A percentile compares a stretch with the other conserved stretches of the same genome.
phyloP scores from a whole-genome alignment of 2,888 invertebrate species.

The Anthoptus insignis region DNA sequence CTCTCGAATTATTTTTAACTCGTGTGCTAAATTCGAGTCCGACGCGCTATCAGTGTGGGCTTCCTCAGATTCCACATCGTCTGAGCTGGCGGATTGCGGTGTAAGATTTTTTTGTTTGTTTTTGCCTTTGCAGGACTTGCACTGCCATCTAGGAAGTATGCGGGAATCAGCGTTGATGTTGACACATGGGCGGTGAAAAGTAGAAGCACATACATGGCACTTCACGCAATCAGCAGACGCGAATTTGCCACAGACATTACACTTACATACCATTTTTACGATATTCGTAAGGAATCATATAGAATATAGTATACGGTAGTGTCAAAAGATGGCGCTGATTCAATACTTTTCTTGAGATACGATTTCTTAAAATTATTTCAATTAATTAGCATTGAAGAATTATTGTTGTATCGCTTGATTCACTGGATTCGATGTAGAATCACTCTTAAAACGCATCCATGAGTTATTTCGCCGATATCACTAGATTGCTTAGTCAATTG shows the following conservation, averaged over 20 bases:
- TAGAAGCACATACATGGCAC: background rate
- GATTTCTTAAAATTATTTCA: too few relatives aligned
- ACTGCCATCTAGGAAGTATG: background rate
- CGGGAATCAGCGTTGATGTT: background rate
- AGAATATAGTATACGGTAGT: too few relatives aligned
- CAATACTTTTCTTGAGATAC: too few relatives aligned
- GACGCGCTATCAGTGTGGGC: background rate
- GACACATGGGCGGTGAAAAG: background rate
- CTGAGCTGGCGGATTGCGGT: background rate
- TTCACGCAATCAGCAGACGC: background rate
- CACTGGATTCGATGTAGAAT: too few relatives aligned
- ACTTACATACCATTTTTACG: background rate
- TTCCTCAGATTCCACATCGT: background rate
- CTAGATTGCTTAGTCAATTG: too few relatives aligned
- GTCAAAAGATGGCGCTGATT: too few relatives aligned
- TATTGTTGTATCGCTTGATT: too few relatives aligned
- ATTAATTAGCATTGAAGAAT: too few relatives aligned
- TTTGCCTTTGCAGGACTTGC: background rate
- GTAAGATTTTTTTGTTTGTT: background rate
- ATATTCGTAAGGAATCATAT: too few relatives aligned
- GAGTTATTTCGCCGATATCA: too few relatives aligned
- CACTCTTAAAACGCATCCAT: too few relatives aligned
- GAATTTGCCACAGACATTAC: background rate
- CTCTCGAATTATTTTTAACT: background rate
- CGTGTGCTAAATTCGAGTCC: too few relatives aligned